Evolutionary conservation across 2,113 vertebrate genomes (phyloP).

Genomic region (Colius striatus): DNA sequence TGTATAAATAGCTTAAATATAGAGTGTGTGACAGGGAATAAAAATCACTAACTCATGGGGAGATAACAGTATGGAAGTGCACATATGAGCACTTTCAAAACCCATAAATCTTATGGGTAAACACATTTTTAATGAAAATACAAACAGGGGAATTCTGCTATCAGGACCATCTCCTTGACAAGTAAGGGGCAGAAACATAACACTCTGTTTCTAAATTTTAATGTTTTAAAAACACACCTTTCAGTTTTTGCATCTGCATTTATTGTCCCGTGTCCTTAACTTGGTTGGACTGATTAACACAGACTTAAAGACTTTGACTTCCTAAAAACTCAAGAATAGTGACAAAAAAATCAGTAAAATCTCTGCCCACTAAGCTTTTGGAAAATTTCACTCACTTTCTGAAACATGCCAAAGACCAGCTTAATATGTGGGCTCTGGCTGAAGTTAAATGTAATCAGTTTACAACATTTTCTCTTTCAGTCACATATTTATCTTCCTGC

Average conservation of each 20-base stretch:
- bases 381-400: not conserved
- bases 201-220: not conserved
- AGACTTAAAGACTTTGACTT: not conserved
- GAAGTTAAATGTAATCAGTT: not conserved
- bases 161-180: not conserved
- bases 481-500: slow-evolving; percentile 2
- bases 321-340: not conserved
- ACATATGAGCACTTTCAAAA: not conserved
- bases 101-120: not conserved
- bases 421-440: not conserved
- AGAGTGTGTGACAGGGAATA: not conserved
- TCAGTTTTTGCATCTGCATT: not conserved
- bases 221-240: not conserved
- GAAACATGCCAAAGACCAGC: not conserved
- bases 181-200: not conserved
- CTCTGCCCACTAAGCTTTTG: not conserved
- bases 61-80: not conserved
- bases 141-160: not conserved
- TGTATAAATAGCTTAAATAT: not conserved
- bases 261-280: not conserved
- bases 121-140: not conserved
- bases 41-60: not conserved
- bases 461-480: slow-evolving; percentile 14
- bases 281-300: not conserved
- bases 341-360: not conserved